phyloP scores from a whole-genome alignment of 2,113 vertebrate genomes.

The Phalacrocorax aristotelis region DNA sequence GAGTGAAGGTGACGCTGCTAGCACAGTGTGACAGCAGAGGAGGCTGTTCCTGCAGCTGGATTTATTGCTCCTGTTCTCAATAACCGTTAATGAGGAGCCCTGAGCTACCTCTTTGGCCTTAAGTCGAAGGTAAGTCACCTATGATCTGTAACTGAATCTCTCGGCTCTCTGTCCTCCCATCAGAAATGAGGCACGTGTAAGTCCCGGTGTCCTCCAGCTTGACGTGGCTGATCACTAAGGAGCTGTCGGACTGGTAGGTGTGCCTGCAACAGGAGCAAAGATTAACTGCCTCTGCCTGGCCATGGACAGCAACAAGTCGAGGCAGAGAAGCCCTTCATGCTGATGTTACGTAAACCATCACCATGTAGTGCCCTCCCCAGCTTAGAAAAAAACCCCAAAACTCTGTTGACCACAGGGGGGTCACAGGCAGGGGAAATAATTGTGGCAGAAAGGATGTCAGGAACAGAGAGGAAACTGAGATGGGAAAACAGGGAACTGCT shows the following conservation, averaged over 20 bases:
- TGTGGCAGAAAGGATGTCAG: background rate
- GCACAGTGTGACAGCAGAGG: background rate
- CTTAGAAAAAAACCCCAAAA: background rate
- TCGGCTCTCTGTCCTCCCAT: conserved; percentile 70
- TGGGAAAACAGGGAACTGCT: conserved; percentile 10
- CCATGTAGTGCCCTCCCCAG: accelerated
- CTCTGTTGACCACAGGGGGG: background rate
- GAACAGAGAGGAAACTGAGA: background rate
- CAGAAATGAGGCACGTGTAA: conserved; percentile 81
- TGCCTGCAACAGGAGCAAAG: conserved; percentile 70
- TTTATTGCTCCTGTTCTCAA: background rate
- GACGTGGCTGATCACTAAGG: conserved; percentile 83
- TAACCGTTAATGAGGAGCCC: background rate
- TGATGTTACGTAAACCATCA: background rate
- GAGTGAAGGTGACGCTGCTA: background rate
- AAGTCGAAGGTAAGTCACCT: conserved; percentile 69
- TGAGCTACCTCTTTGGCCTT: background rate
- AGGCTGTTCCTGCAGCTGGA: background rate
- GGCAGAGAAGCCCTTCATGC: background rate
- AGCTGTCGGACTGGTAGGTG: conserved; percentile 82
- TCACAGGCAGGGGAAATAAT: background rate
- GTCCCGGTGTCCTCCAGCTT: conserved; percentile 77
- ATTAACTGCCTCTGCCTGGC: background rate
- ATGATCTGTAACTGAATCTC: conserved; percentile 83
- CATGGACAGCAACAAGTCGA: accelerated